phyloP scores from a whole-genome alignment of 1,140 invertebrate genomes.

The Drosophila ercepeae region DNA sequence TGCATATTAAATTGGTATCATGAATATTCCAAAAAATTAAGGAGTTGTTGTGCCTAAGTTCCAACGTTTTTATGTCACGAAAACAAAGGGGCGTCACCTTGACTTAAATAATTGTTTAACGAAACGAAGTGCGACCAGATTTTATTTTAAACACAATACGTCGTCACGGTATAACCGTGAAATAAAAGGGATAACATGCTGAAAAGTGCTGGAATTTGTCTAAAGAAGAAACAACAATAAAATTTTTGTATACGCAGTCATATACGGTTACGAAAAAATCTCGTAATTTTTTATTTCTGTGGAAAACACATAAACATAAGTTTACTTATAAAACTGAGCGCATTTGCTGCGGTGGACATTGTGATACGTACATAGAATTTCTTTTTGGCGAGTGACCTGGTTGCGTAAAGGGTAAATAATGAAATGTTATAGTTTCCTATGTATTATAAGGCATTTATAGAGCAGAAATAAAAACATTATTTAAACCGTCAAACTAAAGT shows the following conservation, averaged over 20 bases:
- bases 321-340: not conserved
- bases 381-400: not conserved
- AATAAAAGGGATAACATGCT: not conserved
- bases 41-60: too few species aligned
- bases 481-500: not conserved
- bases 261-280: not conserved
- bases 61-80: too few species aligned
- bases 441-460: not conserved
- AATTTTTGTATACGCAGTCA: not conserved
- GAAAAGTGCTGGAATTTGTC: slow-evolving; percentile 1
- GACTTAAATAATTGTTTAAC: too few species aligned
- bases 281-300: not conserved
- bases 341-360: not conserved
- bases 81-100: too few species aligned
- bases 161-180: not conserved
- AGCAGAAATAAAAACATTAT: not conserved
- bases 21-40: too few species aligned
- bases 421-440: not conserved
- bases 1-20: too few species aligned
- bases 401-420: not conserved
- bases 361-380: not conserved
- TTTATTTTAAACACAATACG: not conserved
- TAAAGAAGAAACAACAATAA: not conserved
- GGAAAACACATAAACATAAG: too few species aligned
- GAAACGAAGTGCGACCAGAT: not conserved